Percentiles rank a stretch among this genome's conserved stretches.
Evolutionary conservation across 2,797 vertebrate species (phyloP).

Genomic region (Hippoglossus hippoglossus): DNA sequence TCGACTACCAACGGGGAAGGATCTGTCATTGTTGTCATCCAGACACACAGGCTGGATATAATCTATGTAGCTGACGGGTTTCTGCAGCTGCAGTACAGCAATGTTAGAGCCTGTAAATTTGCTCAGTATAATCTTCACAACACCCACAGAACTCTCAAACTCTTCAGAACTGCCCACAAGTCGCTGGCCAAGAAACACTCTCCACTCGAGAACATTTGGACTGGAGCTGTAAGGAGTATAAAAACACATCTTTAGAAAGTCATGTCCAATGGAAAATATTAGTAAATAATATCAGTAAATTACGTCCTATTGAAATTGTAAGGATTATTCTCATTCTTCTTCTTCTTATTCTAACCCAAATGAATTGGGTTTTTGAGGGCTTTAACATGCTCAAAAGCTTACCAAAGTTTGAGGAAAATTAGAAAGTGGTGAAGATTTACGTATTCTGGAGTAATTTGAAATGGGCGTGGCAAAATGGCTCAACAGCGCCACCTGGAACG

Average conservation of each 20-base stretch:
- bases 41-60: constrained; percentile 70
- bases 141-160: constrained; percentile 33
- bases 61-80: constrained; percentile 26
- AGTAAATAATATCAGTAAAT: not conserved
- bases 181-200: constrained; percentile 49
- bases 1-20: constrained; percentile 44
- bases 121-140: constrained; percentile 45
- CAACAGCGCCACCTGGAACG: too few relatives aligned
- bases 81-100: constrained; percentile 55
- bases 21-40: constrained; percentile 22
- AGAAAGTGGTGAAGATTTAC: too few relatives aligned
- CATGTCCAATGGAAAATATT: not conserved
- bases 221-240: constrained; percentile 24
- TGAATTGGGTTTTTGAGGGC: too few relatives aligned
- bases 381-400: too few relatives aligned
- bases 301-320: too few relatives aligned
- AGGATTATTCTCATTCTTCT: too few relatives aligned
- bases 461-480: too few relatives aligned
- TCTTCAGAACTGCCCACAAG: constrained; percentile 29
- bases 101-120: constrained; percentile 40
- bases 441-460: too few relatives aligned
- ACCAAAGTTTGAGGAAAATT: too few relatives aligned
- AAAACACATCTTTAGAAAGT: not conserved
- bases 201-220: constrained; percentile 61
- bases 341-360: too few relatives aligned